Percentiles rank a stretch among this genome's conserved stretches.
phyloP scores from a whole-genome alignment of 1,140 invertebrate species.

The Drosophila quadrilineata region DNA sequence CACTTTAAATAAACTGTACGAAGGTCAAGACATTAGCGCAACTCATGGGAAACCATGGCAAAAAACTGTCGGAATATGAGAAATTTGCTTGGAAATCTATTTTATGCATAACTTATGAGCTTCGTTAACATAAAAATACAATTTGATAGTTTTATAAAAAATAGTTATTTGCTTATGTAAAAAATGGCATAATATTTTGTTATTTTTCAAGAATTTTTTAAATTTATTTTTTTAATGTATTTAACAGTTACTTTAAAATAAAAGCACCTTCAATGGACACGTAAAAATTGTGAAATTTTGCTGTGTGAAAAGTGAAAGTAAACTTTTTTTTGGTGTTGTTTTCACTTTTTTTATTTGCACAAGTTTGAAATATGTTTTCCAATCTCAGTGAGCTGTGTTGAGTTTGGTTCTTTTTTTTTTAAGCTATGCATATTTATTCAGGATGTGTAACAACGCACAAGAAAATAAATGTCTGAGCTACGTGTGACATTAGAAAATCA shows the following conservation, averaged over 20 bases:
- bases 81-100: no score
- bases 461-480: conserved; percentile 10
- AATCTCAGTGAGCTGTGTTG: no score
- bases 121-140: no score
- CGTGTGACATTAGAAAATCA: conserved; percentile 1
- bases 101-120: no score
- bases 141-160: no score
- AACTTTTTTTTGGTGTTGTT: no score
- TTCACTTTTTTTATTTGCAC: conserved; percentile 9
- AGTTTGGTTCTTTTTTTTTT: conserved; percentile 7
- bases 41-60: not conserved
- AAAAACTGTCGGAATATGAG: no score
- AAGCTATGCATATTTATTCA: conserved; percentile 19
- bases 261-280: not conserved
- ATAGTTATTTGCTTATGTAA: no score
- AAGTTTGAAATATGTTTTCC: conserved; percentile 20
- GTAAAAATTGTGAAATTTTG: not conserved
- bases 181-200: no score
- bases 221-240: no score
- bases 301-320: conserved; percentile 4
- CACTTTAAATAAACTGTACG: conserved; percentile 1
- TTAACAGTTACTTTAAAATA: no score
- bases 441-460: not conserved
- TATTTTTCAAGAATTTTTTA: no score
- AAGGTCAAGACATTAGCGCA: not conserved